Percentiles rank a stretch among this genome's conserved stretches.
phyloP scores from a whole-genome alignment of 1,140 invertebrate genomes.

The Zaprionus kolodkinae region DNA sequence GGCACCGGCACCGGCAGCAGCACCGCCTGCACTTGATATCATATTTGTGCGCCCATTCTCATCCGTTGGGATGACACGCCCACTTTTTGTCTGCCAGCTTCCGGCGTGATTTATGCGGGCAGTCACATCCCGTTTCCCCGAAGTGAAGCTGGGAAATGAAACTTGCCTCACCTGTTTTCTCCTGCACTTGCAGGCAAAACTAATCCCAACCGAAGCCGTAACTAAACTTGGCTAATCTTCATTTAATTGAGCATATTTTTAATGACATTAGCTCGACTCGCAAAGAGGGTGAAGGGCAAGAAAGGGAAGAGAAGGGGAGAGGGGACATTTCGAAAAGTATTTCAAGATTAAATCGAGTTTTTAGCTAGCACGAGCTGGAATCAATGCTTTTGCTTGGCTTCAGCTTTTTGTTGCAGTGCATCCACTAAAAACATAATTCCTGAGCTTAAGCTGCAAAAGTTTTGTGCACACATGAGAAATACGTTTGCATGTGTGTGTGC shows the following conservation, averaged over 20 bases:
- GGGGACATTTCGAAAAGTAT: neutral
- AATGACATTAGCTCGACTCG: neutral
- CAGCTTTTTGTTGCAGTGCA: neutral
- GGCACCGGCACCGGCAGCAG: conserved; percentile 41
- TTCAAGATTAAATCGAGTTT: neutral
- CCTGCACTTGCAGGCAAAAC: conserved; percentile 1
- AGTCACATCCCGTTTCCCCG: conserved; percentile 43
- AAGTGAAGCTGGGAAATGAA: conserved; percentile 53
- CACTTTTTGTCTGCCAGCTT: conserved; percentile 51
- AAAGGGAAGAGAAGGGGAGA: too few relatives aligned
- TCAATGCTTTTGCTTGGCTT: neutral
- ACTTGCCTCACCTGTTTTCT: conserved; percentile 9
- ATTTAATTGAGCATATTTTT: conserved; percentile 8
- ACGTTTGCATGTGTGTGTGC: neutral
- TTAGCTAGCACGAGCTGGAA: too few relatives aligned
- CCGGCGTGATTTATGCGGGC: conserved; percentile 66
- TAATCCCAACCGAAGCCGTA: conserved; percentile 4
- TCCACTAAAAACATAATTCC: neutral
- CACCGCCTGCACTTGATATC: conserved; percentile 76
- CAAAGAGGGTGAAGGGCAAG: neutral
- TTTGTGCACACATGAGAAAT: neutral
- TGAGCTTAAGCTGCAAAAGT: neutral
- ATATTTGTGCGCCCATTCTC: conserved; percentile 62
- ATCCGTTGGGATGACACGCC: conserved; percentile 41
- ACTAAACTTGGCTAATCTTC: conserved; percentile 14